Evolutionary conservation across 2,797 vertebrate genomes (phyloP).

Genomic region (Pseudomugil gertrudae): DNA sequence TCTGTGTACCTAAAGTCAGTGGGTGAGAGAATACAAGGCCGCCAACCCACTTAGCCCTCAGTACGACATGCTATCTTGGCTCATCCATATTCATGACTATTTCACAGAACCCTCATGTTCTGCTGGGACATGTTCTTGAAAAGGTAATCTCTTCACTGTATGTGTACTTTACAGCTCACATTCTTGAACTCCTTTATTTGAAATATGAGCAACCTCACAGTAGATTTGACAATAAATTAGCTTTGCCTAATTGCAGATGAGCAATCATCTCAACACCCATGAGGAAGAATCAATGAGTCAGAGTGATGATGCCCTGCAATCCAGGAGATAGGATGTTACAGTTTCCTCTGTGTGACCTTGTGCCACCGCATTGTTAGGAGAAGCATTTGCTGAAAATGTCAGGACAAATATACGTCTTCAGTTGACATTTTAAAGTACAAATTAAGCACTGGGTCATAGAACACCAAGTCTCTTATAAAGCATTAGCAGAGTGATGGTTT

Average conservation of each 20-base stretch:
- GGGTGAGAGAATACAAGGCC: constrained; percentile 62
- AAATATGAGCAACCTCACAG: background rate
- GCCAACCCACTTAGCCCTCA: constrained; percentile 56
- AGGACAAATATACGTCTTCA: constrained; percentile 29
- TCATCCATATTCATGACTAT: constrained; percentile 75
- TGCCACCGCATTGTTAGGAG: constrained; percentile 28
- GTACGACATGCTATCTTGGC: constrained; percentile 45
- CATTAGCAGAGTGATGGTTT: background rate
- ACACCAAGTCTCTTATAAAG: constrained; percentile 19
- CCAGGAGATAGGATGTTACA: constrained; percentile 12
- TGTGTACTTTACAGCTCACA: constrained; percentile 16
- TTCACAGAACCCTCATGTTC: constrained; percentile 40
- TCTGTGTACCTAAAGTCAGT: constrained; percentile 49
- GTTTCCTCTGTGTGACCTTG: constrained; percentile 28
- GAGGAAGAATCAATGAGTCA: constrained; percentile 27
- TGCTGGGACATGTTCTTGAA: constrained; percentile 42
- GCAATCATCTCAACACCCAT: constrained; percentile 28
- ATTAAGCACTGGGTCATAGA: constrained; percentile 4
- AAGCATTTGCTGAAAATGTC: constrained; percentile 54
- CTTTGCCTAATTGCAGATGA: constrained; percentile 23
- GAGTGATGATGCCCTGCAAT: constrained; percentile 12
- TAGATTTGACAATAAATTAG: constrained; percentile 35
- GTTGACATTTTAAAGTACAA: constrained; percentile 58
- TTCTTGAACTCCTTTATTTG: constrained; percentile 26
- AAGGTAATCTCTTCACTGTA: constrained; percentile 39